These are phyloP conservation scores for Diabrotica undecimpunctata DNA, from an alignment of 1,140 invertebrate species.

Conservation along the genomic window DNA sequence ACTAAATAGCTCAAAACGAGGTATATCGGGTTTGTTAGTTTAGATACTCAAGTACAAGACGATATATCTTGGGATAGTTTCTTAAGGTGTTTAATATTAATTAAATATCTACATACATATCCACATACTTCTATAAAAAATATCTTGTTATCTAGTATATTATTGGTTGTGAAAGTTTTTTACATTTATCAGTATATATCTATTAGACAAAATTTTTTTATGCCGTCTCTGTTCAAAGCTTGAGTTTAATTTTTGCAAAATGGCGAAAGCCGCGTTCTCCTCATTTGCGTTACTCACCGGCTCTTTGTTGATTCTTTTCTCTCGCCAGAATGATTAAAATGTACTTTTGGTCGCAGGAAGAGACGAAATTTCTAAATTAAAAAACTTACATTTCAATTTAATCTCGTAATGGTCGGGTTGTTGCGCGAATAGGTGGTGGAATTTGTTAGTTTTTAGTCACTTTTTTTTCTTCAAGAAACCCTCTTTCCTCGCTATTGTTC, in stretches of 20 bases:
- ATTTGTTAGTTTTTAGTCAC: background rate
- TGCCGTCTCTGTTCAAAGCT: background rate
- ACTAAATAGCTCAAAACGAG: too few species aligned
- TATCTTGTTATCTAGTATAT: too few species aligned
- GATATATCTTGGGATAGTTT: too few species aligned
- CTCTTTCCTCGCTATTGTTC: background rate
- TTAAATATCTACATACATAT: too few species aligned
- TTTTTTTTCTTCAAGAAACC: background rate
- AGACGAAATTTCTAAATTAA: background rate
- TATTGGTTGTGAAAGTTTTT: too few species aligned
- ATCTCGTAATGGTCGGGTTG: conserved; percentile 12
- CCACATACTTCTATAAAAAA: too few species aligned
- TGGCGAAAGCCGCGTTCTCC: conserved; percentile 9
- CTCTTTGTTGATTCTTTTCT: conserved; percentile 13
- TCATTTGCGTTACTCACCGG: conserved; percentile 9
- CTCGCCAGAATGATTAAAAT: conserved; percentile 14
- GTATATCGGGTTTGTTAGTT: too few species aligned
- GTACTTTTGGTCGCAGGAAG: conserved; percentile 8
- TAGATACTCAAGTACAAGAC: too few species aligned
- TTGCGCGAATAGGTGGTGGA: background rate
- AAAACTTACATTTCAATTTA: conserved; percentile 14
- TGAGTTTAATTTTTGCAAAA: conserved; percentile 13
- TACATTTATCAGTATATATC: too few species aligned
- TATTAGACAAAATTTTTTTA: too few species aligned
- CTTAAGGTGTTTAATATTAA: too few species aligned